Base-by-base conservation (phyloP, 53 echinoderm and acorn worm species). In the Holothuria scabra region DNA sequence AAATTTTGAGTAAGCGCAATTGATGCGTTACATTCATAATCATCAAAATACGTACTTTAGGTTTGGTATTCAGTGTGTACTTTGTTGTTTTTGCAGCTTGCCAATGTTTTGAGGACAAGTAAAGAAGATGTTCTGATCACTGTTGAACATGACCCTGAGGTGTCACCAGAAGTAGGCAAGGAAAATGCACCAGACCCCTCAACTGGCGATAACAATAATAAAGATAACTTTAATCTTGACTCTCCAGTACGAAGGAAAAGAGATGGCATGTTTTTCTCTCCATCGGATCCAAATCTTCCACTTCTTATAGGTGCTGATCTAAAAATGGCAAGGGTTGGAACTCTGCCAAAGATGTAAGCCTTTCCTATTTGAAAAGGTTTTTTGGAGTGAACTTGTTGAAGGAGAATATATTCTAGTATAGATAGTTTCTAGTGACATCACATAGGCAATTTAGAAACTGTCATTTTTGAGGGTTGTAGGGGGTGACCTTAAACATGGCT, bases 111-210 rank as follows among this genome's bases (percentile, higher is more conserved):
- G 31, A 90, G 91, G 61, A 87, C 88, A 66, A 85, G 90, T 56
- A 91, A 88, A 16, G 81, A 87, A 10, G 91, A 90, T 65, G 85
- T 96, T 28, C 80, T 90, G 18, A 76, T 96, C 65, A 96, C 96
- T 34, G 75, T 96, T 29, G 96, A 96, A 76, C 96, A 92, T 32
- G 93, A 94, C 56, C 96, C 96, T n/a, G 26, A 48, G 20, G 64
- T 56, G 56, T 78, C 78, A 6, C 78, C 78, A 8, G 78, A 78
- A 57, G 49, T 78, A 11, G 59, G 78, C 13, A 78, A 78, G 21
- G 56, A 57, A 22, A 69, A 70, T 21, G 32, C 25, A 21, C 24
- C 20, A 18, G 37, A 37, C 28, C 23, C 22, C 26, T 18, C 78
- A 19, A 20, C 28, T 52, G 29, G 12, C 2, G 24, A 78, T 11